phyloP scores from a whole-genome alignment of 2,113 vertebrate genomes.

The Pardalotus punctatus region DNA sequence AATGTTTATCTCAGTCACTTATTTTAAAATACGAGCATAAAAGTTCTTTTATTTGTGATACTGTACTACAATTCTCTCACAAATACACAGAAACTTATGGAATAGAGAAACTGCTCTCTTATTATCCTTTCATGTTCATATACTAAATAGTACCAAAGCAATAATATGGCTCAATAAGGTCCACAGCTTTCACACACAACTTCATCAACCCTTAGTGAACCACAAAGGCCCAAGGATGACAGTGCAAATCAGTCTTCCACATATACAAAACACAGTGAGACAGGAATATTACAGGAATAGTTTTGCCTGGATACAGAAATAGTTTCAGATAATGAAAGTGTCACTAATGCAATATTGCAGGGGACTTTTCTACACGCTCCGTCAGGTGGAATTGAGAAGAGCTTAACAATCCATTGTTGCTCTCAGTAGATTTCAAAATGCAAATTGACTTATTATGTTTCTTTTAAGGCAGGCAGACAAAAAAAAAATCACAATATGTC shows the following conservation, averaged over 20 bases:
- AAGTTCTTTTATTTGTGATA: background rate
- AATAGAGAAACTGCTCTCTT: background rate
- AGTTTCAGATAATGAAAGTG: slow-evolving; percentile 66
- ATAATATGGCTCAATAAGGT: background rate
- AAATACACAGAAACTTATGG: background rate
- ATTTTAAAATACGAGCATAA: slow-evolving; percentile 18
- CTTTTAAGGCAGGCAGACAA: background rate
- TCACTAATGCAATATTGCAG: slow-evolving; percentile 61
- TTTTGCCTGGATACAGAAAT: slow-evolving; percentile 60
- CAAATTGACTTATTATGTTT: slow-evolving; percentile 65
- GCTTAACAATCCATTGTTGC: slow-evolving; percentile 41
- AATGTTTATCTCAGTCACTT: slow-evolving; percentile 9
- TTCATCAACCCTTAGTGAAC: slow-evolving; percentile 35
- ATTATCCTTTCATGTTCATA: background rate
- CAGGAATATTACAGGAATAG: slow-evolving; percentile 29
- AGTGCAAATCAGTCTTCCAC: slow-evolving; percentile 51
- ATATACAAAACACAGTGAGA: slow-evolving; percentile 7
- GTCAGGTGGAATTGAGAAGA: slow-evolving; percentile 62
- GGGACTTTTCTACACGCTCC: background rate
- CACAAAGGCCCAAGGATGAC: slow-evolving; percentile 30
- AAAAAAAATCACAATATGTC: background rate
- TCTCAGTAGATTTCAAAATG: slow-evolving; percentile 71
- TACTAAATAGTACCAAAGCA: background rate
- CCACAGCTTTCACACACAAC: background rate
- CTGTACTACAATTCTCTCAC: background rate